These are phyloP conservation scores for Megalopta genalis DNA, from an alignment of 1,140 invertebrate species.

Conservation along the genomic window DNA sequence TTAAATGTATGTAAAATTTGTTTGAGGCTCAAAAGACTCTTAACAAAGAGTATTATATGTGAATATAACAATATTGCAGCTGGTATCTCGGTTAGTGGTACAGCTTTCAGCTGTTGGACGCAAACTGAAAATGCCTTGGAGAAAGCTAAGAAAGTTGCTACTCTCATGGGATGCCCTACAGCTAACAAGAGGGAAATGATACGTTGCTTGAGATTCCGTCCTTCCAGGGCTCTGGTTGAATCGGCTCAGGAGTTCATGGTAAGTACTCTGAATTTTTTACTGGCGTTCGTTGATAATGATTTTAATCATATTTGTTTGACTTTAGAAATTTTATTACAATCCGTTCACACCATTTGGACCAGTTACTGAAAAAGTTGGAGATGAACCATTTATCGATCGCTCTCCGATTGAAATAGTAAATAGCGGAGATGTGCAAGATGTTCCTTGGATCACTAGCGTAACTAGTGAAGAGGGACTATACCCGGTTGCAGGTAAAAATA, in stretches of 20 bases:
- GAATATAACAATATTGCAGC: too few species aligned
- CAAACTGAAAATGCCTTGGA: conserved; percentile 83
- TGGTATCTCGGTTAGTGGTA: conserved; percentile 90
- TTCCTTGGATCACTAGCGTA: conserved; percentile 82
- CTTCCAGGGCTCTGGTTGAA: conserved; percentile 81
- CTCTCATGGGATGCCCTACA: conserved; percentile 85
- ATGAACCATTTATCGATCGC: conserved; percentile 81
- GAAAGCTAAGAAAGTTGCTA: conserved; percentile 85
- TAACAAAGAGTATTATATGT: too few species aligned
- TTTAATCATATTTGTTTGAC: conserved; percentile 32
- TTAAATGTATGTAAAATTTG: background rate
- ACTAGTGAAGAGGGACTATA: conserved; percentile 84
- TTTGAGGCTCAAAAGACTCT: background rate
- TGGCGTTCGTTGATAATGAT: background rate
- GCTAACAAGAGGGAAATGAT: conserved; percentile 82
- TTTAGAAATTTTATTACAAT: conserved; percentile 80
- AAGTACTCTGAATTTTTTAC: conserved; percentile 7
- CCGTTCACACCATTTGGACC: conserved; percentile 84
- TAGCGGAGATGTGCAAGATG: conserved; percentile 78
- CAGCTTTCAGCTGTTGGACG: conserved; percentile 86
- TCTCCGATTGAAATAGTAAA: conserved; percentile 81
- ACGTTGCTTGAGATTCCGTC: conserved; percentile 85
- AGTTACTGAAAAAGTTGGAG: conserved; percentile 79
- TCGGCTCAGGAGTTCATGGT: conserved; percentile 78
- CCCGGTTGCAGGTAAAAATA: conserved; percentile 80